A percentile compares a stretch with the other conserved stretches of the same genome.
These are phyloP conservation scores for Rhodophaea formosa DNA, from an alignment of 2,888 invertebrate genomes.

Conservation along the genomic window DNA sequence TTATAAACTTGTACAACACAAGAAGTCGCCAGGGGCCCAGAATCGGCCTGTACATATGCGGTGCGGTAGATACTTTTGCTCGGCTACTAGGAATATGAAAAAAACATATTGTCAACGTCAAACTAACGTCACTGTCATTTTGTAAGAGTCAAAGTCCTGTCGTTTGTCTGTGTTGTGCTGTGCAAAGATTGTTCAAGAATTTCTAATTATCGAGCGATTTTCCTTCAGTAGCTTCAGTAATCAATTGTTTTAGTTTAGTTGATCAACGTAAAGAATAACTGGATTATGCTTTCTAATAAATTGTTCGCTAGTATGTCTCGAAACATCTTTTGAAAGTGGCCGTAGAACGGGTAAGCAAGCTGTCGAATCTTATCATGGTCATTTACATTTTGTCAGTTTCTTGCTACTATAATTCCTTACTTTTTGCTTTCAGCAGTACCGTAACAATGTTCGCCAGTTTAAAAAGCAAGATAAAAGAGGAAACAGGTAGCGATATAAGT, in stretches of 20 bases:
- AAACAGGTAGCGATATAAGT: slow-evolving; percentile 90
- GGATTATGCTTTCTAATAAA: neutral
- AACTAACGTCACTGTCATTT: too few species aligned
- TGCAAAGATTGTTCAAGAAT: neutral
- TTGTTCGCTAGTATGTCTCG: neutral
- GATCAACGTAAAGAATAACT: neutral
- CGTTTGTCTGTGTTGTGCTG: neutral
- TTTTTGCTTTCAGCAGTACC: slow-evolving; percentile 32
- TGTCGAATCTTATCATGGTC: slow-evolving; percentile 45
- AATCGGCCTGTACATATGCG: too few species aligned
- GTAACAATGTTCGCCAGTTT: slow-evolving; percentile 90
- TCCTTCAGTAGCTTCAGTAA: neutral
- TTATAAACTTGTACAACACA: too few species aligned
- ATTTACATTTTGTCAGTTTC: slow-evolving; percentile 41
- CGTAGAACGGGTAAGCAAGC: slow-evolving; percentile 36
- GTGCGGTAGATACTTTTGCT: too few species aligned
- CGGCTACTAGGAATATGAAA: too few species aligned
- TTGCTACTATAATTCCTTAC: slow-evolving; percentile 29
- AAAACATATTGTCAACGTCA: too few species aligned
- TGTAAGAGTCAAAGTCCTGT: too few species aligned
- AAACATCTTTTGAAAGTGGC: slow-evolving; percentile 2
- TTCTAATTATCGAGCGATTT: neutral
- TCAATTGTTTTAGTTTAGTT: neutral
- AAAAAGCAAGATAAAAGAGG: slow-evolving; percentile 94
- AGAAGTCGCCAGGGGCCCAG: too few species aligned